Percentiles rank a stretch among this genome's conserved stretches.
These are phyloP conservation scores for Melinaea marsaeus DNA, from an alignment of 2,888 invertebrate genomes.

Conservation along the genomic window DNA sequence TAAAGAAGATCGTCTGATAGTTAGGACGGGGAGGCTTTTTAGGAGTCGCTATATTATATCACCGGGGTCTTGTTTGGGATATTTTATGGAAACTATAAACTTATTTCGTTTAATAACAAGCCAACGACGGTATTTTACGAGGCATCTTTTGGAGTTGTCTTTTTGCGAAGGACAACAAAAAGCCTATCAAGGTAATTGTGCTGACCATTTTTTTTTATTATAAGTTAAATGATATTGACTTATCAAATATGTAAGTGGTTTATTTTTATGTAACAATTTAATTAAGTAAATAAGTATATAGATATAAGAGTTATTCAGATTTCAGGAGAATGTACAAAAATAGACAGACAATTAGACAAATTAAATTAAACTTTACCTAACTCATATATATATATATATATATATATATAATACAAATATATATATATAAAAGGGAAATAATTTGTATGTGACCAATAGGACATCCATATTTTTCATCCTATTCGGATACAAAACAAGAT, in stretches of 20 bases:
- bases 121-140: constrained; percentile 33
- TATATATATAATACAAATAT: no score
- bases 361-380: no score
- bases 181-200: not conserved
- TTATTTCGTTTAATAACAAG: constrained; percentile 38
- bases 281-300: no score
- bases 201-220: constrained; percentile 1
- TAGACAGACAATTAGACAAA: no score
- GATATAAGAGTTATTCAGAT: no score
- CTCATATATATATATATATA: no score
- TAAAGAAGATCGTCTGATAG: constrained; percentile 49
- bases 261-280: no score
- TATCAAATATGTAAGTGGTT: not conserved
- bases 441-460: no score
- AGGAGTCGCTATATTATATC: constrained; percentile 30
- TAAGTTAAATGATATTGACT: not conserved
- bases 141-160: constrained; percentile 23
- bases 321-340: no score
- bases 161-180: constrained; percentile 17
- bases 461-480: no score
- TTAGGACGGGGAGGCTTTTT: constrained; percentile 31
- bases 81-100: constrained; percentile 39
- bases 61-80: constrained; percentile 22
- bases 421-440: no score
- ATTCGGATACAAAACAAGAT: no score